Evolutionary conservation across 1,140 invertebrate genomes (phyloP), one percentile per base, ranked within the genome.

Genomic region (Plodia interpunctella): DNA sequence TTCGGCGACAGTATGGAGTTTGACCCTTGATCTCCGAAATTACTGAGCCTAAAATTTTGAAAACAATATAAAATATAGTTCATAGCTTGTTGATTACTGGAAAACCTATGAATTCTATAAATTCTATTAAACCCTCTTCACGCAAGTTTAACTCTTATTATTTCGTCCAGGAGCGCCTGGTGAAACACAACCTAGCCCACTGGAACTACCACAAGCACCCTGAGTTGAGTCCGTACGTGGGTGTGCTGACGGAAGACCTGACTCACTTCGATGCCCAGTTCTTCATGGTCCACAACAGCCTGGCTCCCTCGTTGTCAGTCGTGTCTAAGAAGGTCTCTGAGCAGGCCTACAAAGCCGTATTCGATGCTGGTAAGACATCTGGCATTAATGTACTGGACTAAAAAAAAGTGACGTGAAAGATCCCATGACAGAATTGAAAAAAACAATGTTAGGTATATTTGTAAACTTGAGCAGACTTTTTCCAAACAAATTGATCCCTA

Each of bases 201-300:
- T 73, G 67, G 67, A 53, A 63, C 20, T 51, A 55, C 44, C 10
- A 19, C 4, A 63, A 63, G 18, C 67, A 73, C 17, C 67, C 71
- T 2, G 67, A 73, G 18, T 58, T 66, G 0, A 49, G 58, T 0
- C 18, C 53, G 6, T 55, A 55, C 55, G 10, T 30, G 5, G 73
- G 73, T 0, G 59, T 32, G 1, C 35, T 72, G 4, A 66, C 66
- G 0, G 61, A 44, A 17, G 2, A 51, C 11, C 21, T 72, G 9
- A 20, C 59, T 9, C 19, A 30, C 10, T 90, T 90, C 57, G 90
- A 90, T 59, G 76, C 83, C 13, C 79, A 87, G 18, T 90, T 80
- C 68, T 90, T 90, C 62, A 88, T 83, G 11, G 83, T 90, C n/a
- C 84, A 88, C 67, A 66, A 80, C 13, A 76, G 80, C 30, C 84